A percentile compares a stretch with the other conserved stretches of the same genome.
These are phyloP conservation scores for Macaria notata DNA, from an alignment of 2,888 invertebrate genomes.

Conservation along the genomic window DNA sequence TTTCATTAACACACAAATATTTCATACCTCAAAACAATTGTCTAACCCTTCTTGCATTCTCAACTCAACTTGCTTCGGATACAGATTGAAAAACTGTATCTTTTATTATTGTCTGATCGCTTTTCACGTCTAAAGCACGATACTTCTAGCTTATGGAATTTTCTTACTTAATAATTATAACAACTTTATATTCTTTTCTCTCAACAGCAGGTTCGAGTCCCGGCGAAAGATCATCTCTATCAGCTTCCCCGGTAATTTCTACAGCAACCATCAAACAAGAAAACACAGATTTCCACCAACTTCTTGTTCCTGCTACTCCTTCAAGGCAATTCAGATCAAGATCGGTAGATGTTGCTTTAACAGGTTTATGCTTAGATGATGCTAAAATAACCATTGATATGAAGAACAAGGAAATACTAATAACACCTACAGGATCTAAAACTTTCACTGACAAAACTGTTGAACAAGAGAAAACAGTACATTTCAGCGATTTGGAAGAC, in stretches of 20 bases:
- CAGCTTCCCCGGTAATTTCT: slow-evolving; percentile 69
- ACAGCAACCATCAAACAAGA: slow-evolving; percentile 59
- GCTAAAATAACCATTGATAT: slow-evolving; percentile 70
- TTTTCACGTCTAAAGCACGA: too few species aligned
- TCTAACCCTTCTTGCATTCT: slow-evolving; percentile 20
- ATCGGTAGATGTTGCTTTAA: slow-evolving; percentile 79
- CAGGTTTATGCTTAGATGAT: slow-evolving; percentile 62
- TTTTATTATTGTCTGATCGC: too few species aligned
- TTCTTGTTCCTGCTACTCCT: slow-evolving; percentile 61
- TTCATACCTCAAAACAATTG: too few species aligned
- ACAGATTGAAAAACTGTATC: neutral
- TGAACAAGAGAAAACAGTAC: slow-evolving; percentile 39
- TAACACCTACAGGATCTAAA: slow-evolving; percentile 68
- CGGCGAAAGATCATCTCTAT: slow-evolving; percentile 67
- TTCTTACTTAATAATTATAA: too few species aligned
- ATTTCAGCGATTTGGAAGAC: slow-evolving; percentile 58
- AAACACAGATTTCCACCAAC: slow-evolving; percentile 57
- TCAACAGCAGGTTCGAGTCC: slow-evolving; percentile 71
- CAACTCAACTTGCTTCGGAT: slow-evolving; percentile 3
- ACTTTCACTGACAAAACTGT: slow-evolving; percentile 33
- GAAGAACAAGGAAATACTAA: slow-evolving; percentile 69
- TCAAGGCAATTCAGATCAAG: slow-evolving; percentile 78
- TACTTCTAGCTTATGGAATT: too few species aligned
- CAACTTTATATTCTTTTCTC: slow-evolving; percentile 19
- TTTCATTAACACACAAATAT: neutral